Base-by-base conservation (phyloP, 1,140 invertebrate species). In the Hestina assimilis region DNA sequence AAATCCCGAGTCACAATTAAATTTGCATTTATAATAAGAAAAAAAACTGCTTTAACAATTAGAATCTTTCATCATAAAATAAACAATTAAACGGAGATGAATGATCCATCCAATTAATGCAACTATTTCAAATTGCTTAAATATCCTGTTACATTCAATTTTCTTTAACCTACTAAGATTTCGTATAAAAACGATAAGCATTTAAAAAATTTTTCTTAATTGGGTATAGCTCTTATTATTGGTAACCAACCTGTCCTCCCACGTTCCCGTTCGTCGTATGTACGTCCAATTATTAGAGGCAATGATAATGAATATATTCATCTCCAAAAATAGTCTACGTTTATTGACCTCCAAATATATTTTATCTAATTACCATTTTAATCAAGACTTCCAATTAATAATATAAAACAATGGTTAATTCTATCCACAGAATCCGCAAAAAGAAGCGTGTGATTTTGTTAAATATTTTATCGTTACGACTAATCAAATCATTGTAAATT, bases 241-340 rank as follows among this genome's bases (percentile, higher is more conserved):
- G 38, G 48, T 28, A 17, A 42, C 17, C 52, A 51, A 64, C 51
- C 51, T 31, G 62, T 64, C 52, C 61, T 59, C 51, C 62, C 56
- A 64, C 62, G 42, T 52, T 52, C 40, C 23, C 26, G 15, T 28
- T 55, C 5, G 17, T 47, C 28, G 17, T 47, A 21, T 48, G 5
- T 33, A 29, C 33, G 20, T 23, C 12, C 9, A 17, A 9, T 31
- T 14, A 3, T 35, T 38, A 4, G 3, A 38, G 2, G 12, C 33
- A 9, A 38, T 11, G 33, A 23, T 38, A 35, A 54, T 45, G 14
- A 19, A 14, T 54, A 11, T 31, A 35, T 54, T 41, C 40, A 26
- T 31, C 40, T 33, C 19, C 24, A 20, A 53, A 35, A 35, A 17
- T 33, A 26, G 42, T 33, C 21, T 38, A 35, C 42, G 52, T 45